Evolutionary conservation across 2,888 invertebrate species (phyloP).

Genomic region (Frankliniella intonsa): DNA sequence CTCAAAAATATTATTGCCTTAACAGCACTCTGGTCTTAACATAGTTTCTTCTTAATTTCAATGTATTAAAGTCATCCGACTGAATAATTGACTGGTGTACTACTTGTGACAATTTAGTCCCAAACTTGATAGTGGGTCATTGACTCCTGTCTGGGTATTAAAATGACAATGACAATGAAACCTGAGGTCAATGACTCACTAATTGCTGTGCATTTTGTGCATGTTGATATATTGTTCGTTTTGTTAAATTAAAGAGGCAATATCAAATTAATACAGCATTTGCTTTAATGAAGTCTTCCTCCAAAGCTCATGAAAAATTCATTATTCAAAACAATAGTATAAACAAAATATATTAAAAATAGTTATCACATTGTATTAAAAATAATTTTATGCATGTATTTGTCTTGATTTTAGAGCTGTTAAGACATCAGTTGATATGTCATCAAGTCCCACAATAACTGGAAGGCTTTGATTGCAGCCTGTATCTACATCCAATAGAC

Average conservation of each 20-base stretch:
- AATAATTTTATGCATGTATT: neutral
- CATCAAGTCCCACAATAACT: neutral
- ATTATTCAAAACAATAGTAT: neutral
- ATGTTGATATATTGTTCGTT: conserved; percentile 6
- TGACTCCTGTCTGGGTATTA: too few species aligned
- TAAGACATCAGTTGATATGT: neutral
- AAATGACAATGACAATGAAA: too few species aligned
- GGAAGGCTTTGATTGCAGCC: neutral
- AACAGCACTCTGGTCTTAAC: neutral
- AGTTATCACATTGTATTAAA: neutral
- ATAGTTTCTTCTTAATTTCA: neutral
- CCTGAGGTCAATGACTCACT: neutral
- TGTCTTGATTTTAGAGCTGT: neutral
- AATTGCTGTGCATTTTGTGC: neutral
- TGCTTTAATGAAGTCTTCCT: neutral
- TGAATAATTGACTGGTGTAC: neutral
- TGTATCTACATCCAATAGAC: neutral
- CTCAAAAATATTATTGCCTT: neutral
- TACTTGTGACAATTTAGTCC: too few species aligned
- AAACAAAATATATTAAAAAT: neutral
- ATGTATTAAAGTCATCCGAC: neutral
- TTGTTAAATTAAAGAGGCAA: neutral
- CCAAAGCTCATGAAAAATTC: neutral
- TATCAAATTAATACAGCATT: neutral
- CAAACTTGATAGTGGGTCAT: too few species aligned